Base-by-base conservation (phyloP, 2,888 invertebrate genomes). In the Halocaridina rubra region DNA sequence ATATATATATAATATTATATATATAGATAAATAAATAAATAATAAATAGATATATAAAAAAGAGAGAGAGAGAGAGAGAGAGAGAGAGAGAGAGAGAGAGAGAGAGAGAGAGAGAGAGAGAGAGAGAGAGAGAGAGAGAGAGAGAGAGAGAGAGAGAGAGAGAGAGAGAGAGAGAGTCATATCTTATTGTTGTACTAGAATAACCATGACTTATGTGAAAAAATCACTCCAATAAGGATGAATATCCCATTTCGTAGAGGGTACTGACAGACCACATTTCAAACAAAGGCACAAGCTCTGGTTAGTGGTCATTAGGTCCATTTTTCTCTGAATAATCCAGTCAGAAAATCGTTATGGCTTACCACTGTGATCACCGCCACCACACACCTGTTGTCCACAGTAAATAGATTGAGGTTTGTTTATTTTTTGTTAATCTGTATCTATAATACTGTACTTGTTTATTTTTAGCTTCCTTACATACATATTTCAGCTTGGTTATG, bases 61-160 rank as follows among this genome's bases (percentile, higher is more conserved):
- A n/a, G 71, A 29, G 71, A 71, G 71, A 71, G 71, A 71, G 71
- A 71, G 71, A 71, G 71, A 67, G 29, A 32, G 33, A 29, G 29
- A 72, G 32, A 72, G 33, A 72, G 72, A 32, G 33, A 27, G 46
- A 19, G 22, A 39, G 74, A 5, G 22, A 74, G 5, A 19, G 10
- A 19, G 46, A 39, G n/a, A 8, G 10, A 3, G 46, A 74, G 22
- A n/a, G n/a, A 39, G 27, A 46, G n/a, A 30, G 32, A 29, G 19
- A 29, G n/a, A 30, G n/a, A 72, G 72, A 22, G 32, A 71, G 19
- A 71, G 32, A 71, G 29, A 71, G 29, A 71, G 30, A 30, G 30
- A 30, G 32, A 30, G 30, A 30, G 30, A 71, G 71, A 30, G 71
- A 30, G 2, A 32, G 13, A 30, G 7, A 22, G 4, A 67, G 67